Conservation (phyloP, 1,140 invertebrate species). For the Daktulosphaira vitifoliae region DNA sequence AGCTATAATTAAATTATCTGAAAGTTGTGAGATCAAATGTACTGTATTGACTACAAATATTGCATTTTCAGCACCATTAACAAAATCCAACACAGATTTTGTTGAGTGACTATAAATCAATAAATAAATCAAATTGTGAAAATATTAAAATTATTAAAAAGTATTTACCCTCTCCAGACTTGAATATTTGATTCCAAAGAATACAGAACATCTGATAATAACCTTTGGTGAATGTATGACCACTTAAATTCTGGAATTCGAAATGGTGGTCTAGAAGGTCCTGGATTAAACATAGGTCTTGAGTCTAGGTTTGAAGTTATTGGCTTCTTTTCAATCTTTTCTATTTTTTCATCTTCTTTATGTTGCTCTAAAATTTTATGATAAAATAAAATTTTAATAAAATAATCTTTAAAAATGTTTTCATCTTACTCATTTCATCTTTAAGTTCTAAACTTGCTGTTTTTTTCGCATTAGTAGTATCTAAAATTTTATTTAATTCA, state of each 20-base stretch:
- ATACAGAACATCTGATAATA: constrained; percentile 93
- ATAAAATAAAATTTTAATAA: too few relatives aligned
- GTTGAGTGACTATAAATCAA: constrained; percentile 61
- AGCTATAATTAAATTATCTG: constrained; percentile 97
- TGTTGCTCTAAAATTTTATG: too few relatives aligned
- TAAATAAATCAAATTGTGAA: constrained; percentile 34
- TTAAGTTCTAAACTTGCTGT: too few relatives aligned
- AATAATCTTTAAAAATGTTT: too few relatives aligned
- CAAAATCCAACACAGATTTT: constrained; percentile 94
- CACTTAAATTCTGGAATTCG: constrained; percentile 99
- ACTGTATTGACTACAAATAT: constrained; percentile 99
- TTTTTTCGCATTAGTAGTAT: too few relatives aligned
- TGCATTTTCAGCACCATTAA: constrained; percentile 94
- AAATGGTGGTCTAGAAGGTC: constrained; percentile 90
- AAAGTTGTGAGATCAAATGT: constrained; percentile 95
- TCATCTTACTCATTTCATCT: too few relatives aligned
- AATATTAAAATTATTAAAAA: not conserved
- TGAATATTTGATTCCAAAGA: constrained; percentile 97
- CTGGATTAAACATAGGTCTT: constrained; percentile 86
- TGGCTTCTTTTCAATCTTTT: constrained; percentile 22
- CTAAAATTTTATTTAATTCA: too few relatives aligned
- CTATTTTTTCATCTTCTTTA: constrained; percentile 13
- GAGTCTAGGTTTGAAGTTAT: not conserved
- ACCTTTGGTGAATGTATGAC: constrained; percentile 95
- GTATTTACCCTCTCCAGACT: constrained; percentile 64